A percentile compares a stretch with the other conserved stretches of the same genome.
These are phyloP conservation scores for Eulemur mongoz DNA, from an alignment of 2,797 vertebrate genomes.

Conservation along the genomic window DNA sequence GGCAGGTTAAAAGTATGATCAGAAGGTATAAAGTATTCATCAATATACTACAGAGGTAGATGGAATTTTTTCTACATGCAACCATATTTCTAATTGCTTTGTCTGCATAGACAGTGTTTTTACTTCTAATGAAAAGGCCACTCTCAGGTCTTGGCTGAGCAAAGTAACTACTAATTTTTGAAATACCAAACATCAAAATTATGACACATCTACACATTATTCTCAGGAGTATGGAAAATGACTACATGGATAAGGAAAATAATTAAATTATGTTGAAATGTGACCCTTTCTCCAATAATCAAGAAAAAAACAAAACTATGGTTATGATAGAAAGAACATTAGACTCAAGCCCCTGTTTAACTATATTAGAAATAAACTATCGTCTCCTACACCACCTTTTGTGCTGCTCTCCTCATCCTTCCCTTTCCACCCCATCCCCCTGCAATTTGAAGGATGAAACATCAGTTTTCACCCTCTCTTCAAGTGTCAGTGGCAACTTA, in stretches of 20 bases:
- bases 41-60: background rate
- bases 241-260: background rate
- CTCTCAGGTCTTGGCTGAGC: background rate
- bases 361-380: background rate
- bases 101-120: background rate
- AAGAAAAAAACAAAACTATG: background rate
- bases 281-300: background rate
- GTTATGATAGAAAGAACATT: background rate
- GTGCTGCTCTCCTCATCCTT: background rate
- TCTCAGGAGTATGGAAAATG: background rate
- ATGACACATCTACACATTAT: background rate
- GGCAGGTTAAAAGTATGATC: background rate
- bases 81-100: background rate
- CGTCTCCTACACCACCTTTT: background rate
- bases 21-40: background rate
- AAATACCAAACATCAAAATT: background rate
- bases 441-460: background rate
- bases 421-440: background rate
- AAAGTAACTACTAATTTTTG: background rate
- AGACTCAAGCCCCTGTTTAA: background rate
- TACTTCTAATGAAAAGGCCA: background rate
- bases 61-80: background rate
- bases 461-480: background rate
- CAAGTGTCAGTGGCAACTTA: background rate
- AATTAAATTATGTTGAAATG: conserved; percentile 1